Conservation (phyloP, 2,797 vertebrate genomes). For the Apogon hyalosoma region DNA sequence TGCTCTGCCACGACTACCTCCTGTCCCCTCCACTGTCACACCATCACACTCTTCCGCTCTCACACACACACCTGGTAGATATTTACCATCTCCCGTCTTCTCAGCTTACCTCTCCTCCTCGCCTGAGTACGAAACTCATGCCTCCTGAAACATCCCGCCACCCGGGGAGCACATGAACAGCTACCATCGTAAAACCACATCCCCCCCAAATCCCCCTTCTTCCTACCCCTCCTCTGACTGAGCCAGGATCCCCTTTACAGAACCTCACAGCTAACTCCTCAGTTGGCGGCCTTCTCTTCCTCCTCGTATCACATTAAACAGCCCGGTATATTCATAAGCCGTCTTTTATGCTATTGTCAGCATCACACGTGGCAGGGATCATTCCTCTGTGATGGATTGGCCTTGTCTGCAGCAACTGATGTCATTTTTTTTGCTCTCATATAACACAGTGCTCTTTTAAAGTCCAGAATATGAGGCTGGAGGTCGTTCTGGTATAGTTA, state of each 20-base stretch:
- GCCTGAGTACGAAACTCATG: constrained; percentile 68
- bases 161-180: constrained; percentile 41
- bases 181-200: constrained; percentile 69
- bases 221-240: constrained; percentile 15
- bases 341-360: constrained; percentile 47
- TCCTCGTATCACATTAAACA: constrained; percentile 28
- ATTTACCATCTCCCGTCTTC: constrained; percentile 74
- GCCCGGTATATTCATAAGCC: constrained; percentile 17
- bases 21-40: constrained; percentile 76
- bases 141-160: constrained; percentile 63
- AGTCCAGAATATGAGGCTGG: constrained; percentile 42
- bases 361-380: constrained; percentile 54
- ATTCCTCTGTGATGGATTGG: constrained; percentile 38
- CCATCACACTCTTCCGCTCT: constrained; percentile 23
- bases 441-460: constrained; percentile 2
- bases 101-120: constrained; percentile 66
- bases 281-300: constrained; percentile 39
- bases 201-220: constrained; percentile 46
- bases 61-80: constrained; percentile 82
- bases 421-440: constrained; percentile 31
- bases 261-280: constrained; percentile 43
- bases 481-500: constrained; percentile 44
- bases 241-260: constrained; percentile 23
- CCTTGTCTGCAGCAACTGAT: constrained; percentile 25
- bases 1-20: constrained; percentile 76